These are phyloP conservation scores for Spodoptera littoralis DNA, from an alignment of 2,888 invertebrate genomes.

Conservation along the genomic window DNA sequence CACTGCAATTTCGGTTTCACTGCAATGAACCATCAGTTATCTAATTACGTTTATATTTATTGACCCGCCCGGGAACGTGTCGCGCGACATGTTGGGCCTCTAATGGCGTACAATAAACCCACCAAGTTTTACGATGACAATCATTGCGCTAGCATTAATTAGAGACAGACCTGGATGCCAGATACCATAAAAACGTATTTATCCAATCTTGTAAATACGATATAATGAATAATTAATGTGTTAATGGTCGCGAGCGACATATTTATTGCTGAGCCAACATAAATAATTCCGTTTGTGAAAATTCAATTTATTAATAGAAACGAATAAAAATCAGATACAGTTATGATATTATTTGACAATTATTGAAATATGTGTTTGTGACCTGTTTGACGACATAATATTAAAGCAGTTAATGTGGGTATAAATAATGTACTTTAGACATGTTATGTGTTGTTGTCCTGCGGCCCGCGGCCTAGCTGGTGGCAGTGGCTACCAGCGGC, in stretches of 20 bases:
- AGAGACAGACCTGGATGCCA: slow-evolving; percentile 41
- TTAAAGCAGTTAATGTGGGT: slow-evolving; percentile 17
- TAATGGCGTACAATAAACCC: slow-evolving; percentile 56
- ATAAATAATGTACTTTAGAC: slow-evolving; percentile 27
- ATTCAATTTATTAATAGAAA: slow-evolving; percentile 36
- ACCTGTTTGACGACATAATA: slow-evolving; percentile 39
- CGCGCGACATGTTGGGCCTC: slow-evolving; percentile 47
- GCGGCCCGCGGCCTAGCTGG: not conserved
- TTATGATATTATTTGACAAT: slow-evolving; percentile 50
- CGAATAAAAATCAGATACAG: slow-evolving; percentile 41
- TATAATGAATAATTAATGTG: slow-evolving; percentile 60
- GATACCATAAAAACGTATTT: slow-evolving; percentile 57
- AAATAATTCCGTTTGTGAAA: slow-evolving; percentile 24
- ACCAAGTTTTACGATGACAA: slow-evolving; percentile 60
- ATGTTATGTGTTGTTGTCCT: slow-evolving; percentile 6
- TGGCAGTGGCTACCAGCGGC: too few species aligned
- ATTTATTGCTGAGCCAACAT: slow-evolving; percentile 49
- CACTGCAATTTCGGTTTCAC: slow-evolving; percentile 12
- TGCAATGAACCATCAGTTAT: slow-evolving; percentile 17
- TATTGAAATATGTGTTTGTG: slow-evolving; percentile 29
- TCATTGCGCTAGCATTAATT: slow-evolving; percentile 59
- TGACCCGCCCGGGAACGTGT: slow-evolving; percentile 46
- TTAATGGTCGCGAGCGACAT: slow-evolving; percentile 50
- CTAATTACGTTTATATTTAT: slow-evolving; percentile 45
- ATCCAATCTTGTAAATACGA: slow-evolving; percentile 60